phyloP scores from a whole-genome alignment of 2,888 invertebrate species.

The Anthrax anthrax region DNA sequence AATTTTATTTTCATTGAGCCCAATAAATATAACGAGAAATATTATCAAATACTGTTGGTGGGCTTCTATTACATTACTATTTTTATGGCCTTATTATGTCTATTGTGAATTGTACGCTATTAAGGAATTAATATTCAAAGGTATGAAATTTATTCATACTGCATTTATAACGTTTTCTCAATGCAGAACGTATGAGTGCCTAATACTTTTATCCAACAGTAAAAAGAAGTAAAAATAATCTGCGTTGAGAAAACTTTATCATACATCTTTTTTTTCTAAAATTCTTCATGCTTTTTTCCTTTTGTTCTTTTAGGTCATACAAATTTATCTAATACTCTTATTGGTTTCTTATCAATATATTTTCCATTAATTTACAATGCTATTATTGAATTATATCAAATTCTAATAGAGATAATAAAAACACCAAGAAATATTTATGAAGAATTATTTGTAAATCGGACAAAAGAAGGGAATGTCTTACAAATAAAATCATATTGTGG shows the following conservation, averaged over 20 bases:
- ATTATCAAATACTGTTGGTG: constrained; percentile 28
- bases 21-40: constrained; percentile 29
- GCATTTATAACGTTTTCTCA: no score
- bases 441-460: constrained; percentile 24
- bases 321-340: constrained; percentile 19
- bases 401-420: constrained; percentile 26
- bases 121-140: constrained; percentile 22
- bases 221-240: no score
- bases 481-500: constrained; percentile 31
- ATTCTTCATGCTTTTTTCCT: no score
- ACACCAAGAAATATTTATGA: constrained; percentile 30
- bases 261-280: no score
- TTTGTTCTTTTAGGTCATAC: constrained; percentile 19
- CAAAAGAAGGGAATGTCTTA: constrained; percentile 26
- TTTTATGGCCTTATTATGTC: constrained; percentile 20
- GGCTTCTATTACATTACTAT: constrained; percentile 11
- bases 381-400: constrained; percentile 24
- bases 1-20: constrained; percentile 32
- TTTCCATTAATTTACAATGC: constrained; percentile 27
- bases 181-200: no score
- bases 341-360: constrained; percentile 23
- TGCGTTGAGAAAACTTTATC: background rate
- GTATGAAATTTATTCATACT: no score
- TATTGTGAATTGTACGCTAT: constrained; percentile 24
- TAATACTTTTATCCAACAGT: no score